Evolutionary conservation across 2,113 vertebrate genomes (phyloP).

Genomic region (Tringa solitaria): DNA sequence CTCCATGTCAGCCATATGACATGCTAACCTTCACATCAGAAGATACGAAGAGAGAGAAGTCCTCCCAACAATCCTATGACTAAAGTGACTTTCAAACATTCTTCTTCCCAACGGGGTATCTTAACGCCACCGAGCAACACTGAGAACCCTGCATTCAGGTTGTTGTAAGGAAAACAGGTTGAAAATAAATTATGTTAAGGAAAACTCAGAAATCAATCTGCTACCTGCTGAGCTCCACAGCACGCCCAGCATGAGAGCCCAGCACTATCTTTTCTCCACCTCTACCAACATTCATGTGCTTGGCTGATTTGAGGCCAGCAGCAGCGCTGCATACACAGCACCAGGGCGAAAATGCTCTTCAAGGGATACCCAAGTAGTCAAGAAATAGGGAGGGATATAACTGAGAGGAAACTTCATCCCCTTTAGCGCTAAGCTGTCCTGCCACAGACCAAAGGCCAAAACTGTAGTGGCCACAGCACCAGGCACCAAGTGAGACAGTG

Average conservation of each 20-base stretch:
- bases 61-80: neutral
- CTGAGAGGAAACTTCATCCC: neutral
- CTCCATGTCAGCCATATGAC: neutral
- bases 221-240: neutral
- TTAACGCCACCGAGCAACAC: neutral
- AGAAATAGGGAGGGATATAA: neutral
- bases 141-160: rapidly evolving
- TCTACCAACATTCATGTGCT: neutral
- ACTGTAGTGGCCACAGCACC: neutral
- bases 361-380: neutral
- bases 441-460: neutral
- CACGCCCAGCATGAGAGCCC: neutral
- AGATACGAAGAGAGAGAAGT: neutral
- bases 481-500: neutral
- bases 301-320: neutral
- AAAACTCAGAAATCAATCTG: neutral
- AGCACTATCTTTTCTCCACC: neutral
- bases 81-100: neutral
- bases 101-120: neutral
- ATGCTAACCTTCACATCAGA: neutral
- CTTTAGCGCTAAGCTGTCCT: neutral
- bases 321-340: neutral
- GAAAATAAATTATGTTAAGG: neutral
- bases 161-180: neutral
- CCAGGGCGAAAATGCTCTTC: neutral